Percentiles rank a stretch among this genome's conserved stretches.
Conservation (phyloP, 2,797 vertebrate genomes). For the Parauchenoglanis ngamensis region DNA sequence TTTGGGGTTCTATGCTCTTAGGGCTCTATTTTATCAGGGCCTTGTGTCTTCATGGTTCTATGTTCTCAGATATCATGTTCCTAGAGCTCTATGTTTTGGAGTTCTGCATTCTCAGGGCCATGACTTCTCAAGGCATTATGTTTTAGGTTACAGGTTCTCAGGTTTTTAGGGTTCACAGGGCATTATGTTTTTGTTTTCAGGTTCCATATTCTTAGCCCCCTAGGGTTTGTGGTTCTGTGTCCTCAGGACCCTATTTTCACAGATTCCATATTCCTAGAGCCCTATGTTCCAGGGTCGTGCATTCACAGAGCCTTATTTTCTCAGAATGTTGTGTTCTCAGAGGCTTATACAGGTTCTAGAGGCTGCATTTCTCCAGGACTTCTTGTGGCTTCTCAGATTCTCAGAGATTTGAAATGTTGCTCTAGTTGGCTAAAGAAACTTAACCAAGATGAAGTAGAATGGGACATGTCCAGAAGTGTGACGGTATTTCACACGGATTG, state of each 20-base stretch:
- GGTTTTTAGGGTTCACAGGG: not conserved
- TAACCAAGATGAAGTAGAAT: not conserved
- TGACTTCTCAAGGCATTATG: not conserved
- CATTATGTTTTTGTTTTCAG: too few species aligned
- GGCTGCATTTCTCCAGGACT: too few species aligned
- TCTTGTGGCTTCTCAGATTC: too few species aligned
- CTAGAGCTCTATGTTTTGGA: not conserved
- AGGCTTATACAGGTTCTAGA: too few species aligned
- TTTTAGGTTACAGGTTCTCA: not conserved
- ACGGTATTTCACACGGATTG: not conserved
- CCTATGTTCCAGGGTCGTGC: not conserved
- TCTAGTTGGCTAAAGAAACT: not conserved
- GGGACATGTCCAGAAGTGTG: not conserved
- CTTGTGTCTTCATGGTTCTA: not conserved
- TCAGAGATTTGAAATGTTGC: not conserved
- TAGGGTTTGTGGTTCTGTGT: not conserved
- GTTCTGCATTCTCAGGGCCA: not conserved
- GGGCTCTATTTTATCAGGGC: not conserved
- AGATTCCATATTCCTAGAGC: not conserved
- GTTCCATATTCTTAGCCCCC: too few species aligned
- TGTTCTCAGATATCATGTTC: not conserved
- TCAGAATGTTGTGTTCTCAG: not conserved
- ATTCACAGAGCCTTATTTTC: not conserved
- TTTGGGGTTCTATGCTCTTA: not conserved
- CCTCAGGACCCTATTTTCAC: not conserved